These are phyloP conservation scores for Drosophila neonasuta DNA, from an alignment of 2,888 invertebrate species.

Conservation along the genomic window DNA sequence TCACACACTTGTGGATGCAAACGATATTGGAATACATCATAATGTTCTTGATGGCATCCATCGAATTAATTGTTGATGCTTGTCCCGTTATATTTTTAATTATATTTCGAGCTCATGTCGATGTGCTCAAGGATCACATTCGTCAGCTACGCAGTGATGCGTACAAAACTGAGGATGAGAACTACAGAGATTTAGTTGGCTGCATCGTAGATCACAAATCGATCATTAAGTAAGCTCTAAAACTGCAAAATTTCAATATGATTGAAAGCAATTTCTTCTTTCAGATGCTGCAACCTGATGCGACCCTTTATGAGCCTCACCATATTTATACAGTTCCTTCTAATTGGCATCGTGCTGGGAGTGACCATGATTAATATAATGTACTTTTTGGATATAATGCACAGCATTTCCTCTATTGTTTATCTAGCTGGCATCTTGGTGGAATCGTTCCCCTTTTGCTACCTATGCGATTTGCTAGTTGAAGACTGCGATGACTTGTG, in stretches of 20 bases:
- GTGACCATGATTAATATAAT: not conserved
- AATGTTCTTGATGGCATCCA: not conserved
- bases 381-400: not conserved
- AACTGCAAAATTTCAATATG: not conserved
- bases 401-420: not conserved
- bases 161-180: not conserved
- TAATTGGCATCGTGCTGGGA: not conserved
- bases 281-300: not conserved
- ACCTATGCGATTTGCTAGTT: not conserved
- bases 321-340: not conserved
- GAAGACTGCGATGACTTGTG: constrained; percentile 35
- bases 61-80: not conserved
- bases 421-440: not conserved
- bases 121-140: not conserved
- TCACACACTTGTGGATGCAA: no score
- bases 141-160: not conserved
- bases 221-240: not conserved
- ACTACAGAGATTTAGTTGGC: not conserved
- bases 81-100: not conserved
- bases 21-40: not conserved
- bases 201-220: not conserved
- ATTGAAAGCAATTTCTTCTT: not conserved
- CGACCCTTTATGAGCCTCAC: not conserved
- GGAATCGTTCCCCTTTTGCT: not conserved
- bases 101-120: not conserved